Base-by-base conservation (phyloP, 2,797 vertebrate genomes). In the Avahi laniger region DNA sequence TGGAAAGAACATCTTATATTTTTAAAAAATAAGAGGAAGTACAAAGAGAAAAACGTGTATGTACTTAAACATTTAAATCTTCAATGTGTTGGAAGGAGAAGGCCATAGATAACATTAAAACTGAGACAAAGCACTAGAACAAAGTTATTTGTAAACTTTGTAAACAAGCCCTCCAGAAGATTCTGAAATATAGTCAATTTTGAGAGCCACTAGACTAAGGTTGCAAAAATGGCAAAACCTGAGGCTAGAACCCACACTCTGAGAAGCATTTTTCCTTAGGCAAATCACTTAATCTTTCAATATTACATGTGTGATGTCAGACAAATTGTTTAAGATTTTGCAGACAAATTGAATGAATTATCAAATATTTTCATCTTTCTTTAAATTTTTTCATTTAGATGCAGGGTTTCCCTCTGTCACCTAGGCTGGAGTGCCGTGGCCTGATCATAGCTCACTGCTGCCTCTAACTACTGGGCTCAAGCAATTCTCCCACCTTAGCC, bases 121-220 rank as follows among this genome's bases (percentile, higher is more conserved):
- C 3, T 10, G 26, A 91, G 35, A 76, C 3, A 96, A 82, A 97
- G 81, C 12, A 86, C 4, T 82, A 85, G n/a, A 83, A 89, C 17
- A 91, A 96, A 86, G 35, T 91, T 10, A 83, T 79, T 24, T 93
- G 30, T 84, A 78, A 93, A 54, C 38, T 90, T 92, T 65, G 63
- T n/a, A 65, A 65, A 65, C 63, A 65, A 65, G 63, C 33, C 33
- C 3, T 65, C 63, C 63, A n/a, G 33, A 18, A 33, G 33, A 65
- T 65, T 65, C 63, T 65, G 33, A n/a, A 26, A 59, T 10, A 59
- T 59, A 59, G 57, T 59, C 24, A 59, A 59, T 59, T 28, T 65
- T 65, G 33, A 65, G 33, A 65, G 30, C 30, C 15, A 65, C 3
- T n/a, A 65, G 30, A 65, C 61, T 65, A 65, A 65, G 7, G 33